Evolutionary conservation across 1,140 invertebrate genomes (phyloP), one percentile per base, ranked within the genome.

Genomic region (Leguminivora glycinivorella): DNA sequence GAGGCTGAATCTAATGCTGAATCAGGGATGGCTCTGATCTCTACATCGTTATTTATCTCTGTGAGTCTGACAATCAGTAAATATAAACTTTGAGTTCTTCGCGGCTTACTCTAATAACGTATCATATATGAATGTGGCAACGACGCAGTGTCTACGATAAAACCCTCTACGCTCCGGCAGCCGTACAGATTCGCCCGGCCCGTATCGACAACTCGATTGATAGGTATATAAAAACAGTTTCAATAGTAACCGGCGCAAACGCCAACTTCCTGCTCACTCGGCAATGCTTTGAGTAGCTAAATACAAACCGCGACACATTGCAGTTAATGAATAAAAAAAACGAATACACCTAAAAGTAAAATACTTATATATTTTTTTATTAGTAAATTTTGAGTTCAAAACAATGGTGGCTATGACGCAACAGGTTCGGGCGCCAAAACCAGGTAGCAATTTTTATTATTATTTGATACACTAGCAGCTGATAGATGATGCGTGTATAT

Each of bases 151-250:
- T 52, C 47, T 52, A 10, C 6, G 10, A 10, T 9, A 52, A n/a
- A 43, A 22, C 6, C 6, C 7, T 52, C 17, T 22, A 6, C 1
- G 34, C 14, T 52, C 17, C 19, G 22, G 2, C n/a, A 4, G 14
- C 17, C n/a, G n/a, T n/a, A 29, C 25, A 63, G 26, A 63, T 31
- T 31, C 58, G 58, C 58, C 7, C 10, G 14, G 29, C 26, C 25
- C 58, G 5, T 63, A 63, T 29, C 58, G 10, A 31, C 58, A 63
- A 63, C 26, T 29, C 58, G 58, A 17, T 63, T 14, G 26, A n/a
- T n/a, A n/a, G n/a, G n/a, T 17, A 63, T 63, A 63, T 63, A 63
- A 63, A 63, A 63, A 63, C 58, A 63, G 58, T 63, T 26, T 63
- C 58, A 63, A 63, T 31, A 29, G 58, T 31, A n/a, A 31, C 29